Evolutionary conservation across 2,113 vertebrate genomes (phyloP).

Genomic region (Phyllopteryx taeniolatus): DNA sequence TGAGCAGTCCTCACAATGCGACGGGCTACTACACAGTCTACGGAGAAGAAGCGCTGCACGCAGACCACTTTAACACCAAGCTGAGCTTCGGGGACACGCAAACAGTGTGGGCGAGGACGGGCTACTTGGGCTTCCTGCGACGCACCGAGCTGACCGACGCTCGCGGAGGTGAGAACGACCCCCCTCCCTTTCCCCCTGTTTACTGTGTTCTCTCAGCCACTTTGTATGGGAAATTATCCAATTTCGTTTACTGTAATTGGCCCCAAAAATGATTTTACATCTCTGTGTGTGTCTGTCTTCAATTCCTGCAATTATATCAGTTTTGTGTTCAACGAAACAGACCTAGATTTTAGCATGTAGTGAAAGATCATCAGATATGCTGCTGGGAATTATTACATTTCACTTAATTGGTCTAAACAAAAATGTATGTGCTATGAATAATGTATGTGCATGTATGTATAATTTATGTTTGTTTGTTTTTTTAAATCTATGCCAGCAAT

Average conservation of each 20-base stretch:
- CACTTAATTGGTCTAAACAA: too few relatives aligned
- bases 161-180: constrained; percentile 80
- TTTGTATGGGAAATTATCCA: not conserved
- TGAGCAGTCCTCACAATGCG: constrained; percentile 94
- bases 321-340: too few relatives aligned
- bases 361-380: too few relatives aligned
- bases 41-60: constrained; percentile 89
- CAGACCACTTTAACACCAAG: constrained; percentile 90
- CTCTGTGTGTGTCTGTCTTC: constrained; percentile 4
- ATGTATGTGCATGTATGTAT: too few relatives aligned
- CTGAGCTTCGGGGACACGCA: constrained; percentile 94
- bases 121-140: constrained; percentile 94
- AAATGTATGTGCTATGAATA: too few relatives aligned
- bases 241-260: not conserved
- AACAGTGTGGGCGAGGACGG: constrained; percentile 90
- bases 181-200: not conserved
- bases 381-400: too few relatives aligned
- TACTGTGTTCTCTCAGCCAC: not conserved
- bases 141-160: constrained; percentile 93
- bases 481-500: too few relatives aligned
- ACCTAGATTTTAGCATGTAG: too few relatives aligned
- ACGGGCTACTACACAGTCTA: constrained; percentile 93
- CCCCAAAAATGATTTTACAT: not conserved
- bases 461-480: too few relatives aligned
- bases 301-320: too few relatives aligned